Evolutionary conservation across 2,797 vertebrate genomes (phyloP), one percentile per base, ranked within the genome.

Genomic region (Carapus acus): DNA sequence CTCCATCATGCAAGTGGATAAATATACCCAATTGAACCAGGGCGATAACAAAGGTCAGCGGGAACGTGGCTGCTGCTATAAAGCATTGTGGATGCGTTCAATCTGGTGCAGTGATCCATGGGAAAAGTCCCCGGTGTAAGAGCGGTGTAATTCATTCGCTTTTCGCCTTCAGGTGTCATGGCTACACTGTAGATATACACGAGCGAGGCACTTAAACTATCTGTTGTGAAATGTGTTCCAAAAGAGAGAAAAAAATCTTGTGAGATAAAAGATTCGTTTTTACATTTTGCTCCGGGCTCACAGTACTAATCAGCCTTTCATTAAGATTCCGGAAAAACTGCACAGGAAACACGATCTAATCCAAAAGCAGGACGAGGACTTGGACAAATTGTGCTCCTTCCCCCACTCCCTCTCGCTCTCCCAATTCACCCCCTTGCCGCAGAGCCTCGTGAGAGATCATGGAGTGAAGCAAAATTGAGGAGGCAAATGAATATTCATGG

Each of bases 401-500:
- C 52, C 33, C 44, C 4, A 34, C 53, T 60, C 22, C 45, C 13
- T 23, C n/a, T n/a, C 4, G 50, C 63, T 49, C 33, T 43, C 4
- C 36, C 53, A 60, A 20, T 43, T 14, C 23, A n/a, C n/a, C 49
- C 33, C 41, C 39, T 37, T 41, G 24, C 18, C 0, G 54, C 71
- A 60, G 49, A 43, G 65, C 64, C 56, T 75, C 70, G 50, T 50
- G 54, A 58, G 57, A 72, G 52, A 79, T 72, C 71, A 78, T 18
- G 49, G 69, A 78, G 71, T 58, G 74, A 75, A 77, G 78, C 75
- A 74, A 74, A 77, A 70, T 67, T 57, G 62, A 58, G 54, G 38
- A 72, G 57, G 65, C 42, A 56, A 66, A 82, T 86, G 75, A 85
- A 85, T 87, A 86, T 85, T 84, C 78, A 85, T 85, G 58, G 43